Conservation (phyloP, 2,113 vertebrate genomes). For the Hydrochoerus hydrochaeris region DNA sequence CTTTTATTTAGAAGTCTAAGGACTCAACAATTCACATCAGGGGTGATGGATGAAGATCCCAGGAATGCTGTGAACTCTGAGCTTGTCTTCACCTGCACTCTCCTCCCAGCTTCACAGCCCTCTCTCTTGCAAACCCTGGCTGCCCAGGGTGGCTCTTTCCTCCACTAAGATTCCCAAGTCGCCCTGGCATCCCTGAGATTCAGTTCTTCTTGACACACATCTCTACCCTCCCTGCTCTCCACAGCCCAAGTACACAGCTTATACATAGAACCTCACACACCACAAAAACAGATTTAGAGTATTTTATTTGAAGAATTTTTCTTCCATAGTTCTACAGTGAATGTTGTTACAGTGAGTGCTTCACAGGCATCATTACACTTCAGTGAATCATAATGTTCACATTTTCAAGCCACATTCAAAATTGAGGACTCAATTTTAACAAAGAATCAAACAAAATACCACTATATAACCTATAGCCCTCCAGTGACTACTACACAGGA, state of each 20-base stretch:
- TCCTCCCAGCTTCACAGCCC: neutral
- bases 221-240: neutral
- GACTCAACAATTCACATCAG: neutral
- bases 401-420: conserved; percentile 51
- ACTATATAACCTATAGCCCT: conserved; percentile 6
- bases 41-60: no score
- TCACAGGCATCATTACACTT: neutral
- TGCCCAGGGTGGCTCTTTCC: neutral
- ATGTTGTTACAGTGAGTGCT: neutral
- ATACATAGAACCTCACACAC: neutral
- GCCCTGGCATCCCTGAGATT: fast-evolving
- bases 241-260: neutral
- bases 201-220: fast-evolving
- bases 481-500: conserved; percentile 44
- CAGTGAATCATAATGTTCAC: neutral
- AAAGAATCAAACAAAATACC: conserved; percentile 45
- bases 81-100: neutral
- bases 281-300: neutral
- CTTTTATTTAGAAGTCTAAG: neutral
- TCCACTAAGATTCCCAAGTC: neutral
- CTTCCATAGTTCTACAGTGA: conserved; percentile 26
- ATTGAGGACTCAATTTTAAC: conserved; percentile 39
- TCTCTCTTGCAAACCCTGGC: neutral
- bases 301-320: conserved; percentile 69
- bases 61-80: neutral